Evolutionary conservation across 2,888 invertebrate species (phyloP), one percentile per base, ranked within the genome.

Genomic region (Platycheirus albimanus): DNA sequence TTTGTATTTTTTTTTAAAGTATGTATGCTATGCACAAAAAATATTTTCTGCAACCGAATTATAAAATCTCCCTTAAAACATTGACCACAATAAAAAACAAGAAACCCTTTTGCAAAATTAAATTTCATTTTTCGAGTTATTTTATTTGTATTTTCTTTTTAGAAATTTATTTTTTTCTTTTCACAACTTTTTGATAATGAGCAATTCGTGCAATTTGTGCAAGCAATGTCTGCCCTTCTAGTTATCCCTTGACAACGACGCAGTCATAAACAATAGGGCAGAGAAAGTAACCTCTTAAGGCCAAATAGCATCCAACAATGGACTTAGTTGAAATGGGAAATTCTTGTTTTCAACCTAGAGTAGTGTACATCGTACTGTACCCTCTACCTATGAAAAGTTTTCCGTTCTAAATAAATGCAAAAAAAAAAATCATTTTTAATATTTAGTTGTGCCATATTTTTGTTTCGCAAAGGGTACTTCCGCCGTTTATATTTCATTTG

Each of bases 281-380:
- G n/a, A 20, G 36, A 20, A 56, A 38, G 36, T 13, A 56, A 56
- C 54, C 54, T 38, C 38, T 38, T 38, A 38, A 56, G 38, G 36
- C n/a, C 36, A 20, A 38, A 56, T 20, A 36, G n/a, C n/a, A 36
- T 54, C 0, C 20, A 54, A 54, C 54, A 56, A 56, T 38, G n/a
- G 54, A 38, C 8, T 38, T 8, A 13, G 1, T n/a, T 4, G 38
- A 20, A 38, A 54, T n/a, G 13, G 36, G 8, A 56, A 38, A 20
- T 20, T 13, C 20, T 56, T 20, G 4, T 1, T 13, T 20, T 41
- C 30, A 10, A 4, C 52, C 30, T 10, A 15, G n/a, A n/a, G n/a
- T n/a, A n/a, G n/a, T n/a, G n/a, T n/a, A n/a, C n/a, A n/a, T n/a
- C n/a, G n/a, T n/a, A n/a, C n/a, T n/a, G n/a, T n/a, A n/a, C n/a